These are phyloP conservation scores for Calyptommatus sinebrachiatus DNA, from an alignment of 2,113 vertebrate species.

Conservation along the genomic window DNA sequence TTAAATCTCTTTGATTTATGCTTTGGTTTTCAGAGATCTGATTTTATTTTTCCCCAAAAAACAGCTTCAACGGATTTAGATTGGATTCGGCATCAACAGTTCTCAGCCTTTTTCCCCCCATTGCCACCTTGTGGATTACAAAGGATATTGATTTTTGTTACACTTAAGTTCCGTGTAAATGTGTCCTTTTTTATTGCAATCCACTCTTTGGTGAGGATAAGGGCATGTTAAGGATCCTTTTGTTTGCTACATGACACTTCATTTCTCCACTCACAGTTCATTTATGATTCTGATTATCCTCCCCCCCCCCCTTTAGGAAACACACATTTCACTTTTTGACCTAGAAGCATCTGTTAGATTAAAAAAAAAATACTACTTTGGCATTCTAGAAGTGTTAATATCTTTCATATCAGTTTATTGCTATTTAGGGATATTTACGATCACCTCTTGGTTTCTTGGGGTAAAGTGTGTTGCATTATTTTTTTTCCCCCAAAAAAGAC, in stretches of 20 bases:
- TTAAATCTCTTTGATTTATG: neutral
- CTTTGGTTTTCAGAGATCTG: neutral
- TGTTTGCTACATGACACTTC: conserved; percentile 62
- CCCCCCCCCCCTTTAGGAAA: conserved; percentile 64
- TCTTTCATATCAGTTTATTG: conserved; percentile 77
- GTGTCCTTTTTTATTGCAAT: conserved; percentile 46
- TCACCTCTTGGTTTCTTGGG: conserved; percentile 77
- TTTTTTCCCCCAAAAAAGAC: conserved; percentile 68
- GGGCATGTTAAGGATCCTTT: conserved; percentile 43
- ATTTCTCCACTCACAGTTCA: conserved; percentile 69
- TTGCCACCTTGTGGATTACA: conserved; percentile 69
- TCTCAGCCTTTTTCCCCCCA: conserved; percentile 33
- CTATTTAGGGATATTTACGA: conserved; percentile 84
- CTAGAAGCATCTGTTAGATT: conserved; percentile 76
- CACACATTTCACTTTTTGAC: conserved; percentile 79
- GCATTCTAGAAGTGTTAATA: conserved; percentile 78
- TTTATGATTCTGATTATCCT: conserved; percentile 72
- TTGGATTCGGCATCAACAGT: neutral
- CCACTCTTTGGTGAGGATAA: conserved; percentile 35
- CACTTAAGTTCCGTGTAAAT: conserved; percentile 34
- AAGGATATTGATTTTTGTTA: conserved; percentile 50
- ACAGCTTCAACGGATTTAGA: neutral
- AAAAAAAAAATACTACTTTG: conserved; percentile 69
- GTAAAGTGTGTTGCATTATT: conserved; percentile 76
- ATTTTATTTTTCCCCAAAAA: neutral